phyloP scores from a whole-genome alignment of 2,797 vertebrate species.

The Philypnodon macrostomus region DNA sequence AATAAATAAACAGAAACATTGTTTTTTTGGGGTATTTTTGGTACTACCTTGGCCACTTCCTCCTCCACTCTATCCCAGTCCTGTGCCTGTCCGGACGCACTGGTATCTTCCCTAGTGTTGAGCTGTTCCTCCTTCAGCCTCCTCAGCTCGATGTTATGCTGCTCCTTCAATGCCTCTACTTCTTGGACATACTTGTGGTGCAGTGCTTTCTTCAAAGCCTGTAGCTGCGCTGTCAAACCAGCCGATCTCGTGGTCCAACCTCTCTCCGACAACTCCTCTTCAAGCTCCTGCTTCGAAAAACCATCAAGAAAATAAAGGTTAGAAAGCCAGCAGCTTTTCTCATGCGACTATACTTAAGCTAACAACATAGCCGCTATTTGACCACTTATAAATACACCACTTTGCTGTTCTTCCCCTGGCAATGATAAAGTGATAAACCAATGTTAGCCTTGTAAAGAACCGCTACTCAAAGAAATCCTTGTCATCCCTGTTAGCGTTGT shows the following conservation, averaged over 20 bases:
- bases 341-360: constrained; percentile 1
- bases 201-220: constrained; percentile 69
- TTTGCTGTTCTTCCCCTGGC: constrained; percentile 29
- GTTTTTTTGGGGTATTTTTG: too few relatives aligned
- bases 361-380: constrained; percentile 13
- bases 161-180: constrained; percentile 67
- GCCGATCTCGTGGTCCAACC: constrained; percentile 35
- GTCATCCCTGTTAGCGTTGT: constrained; percentile 35
- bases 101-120: constrained; percentile 49
- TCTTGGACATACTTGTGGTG: constrained; percentile 72
- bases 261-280: constrained; percentile 48
- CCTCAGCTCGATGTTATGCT: constrained; percentile 68
- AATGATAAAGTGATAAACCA: constrained; percentile 32
- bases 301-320: constrained; percentile 7
- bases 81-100: constrained; percentile 58
- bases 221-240: constrained; percentile 68
- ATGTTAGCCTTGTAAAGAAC: constrained; percentile 27
- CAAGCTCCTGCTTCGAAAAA: constrained; percentile 35
- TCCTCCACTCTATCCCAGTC: constrained; percentile 85
- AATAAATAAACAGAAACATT: too few relatives aligned
- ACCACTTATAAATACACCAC: constrained; percentile 46
- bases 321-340: not conserved
- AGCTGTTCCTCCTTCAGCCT: constrained; percentile 44
- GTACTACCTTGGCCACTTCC: constrained; percentile 90
- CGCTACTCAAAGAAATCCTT: constrained; percentile 34